These are phyloP conservation scores for Enteromius treurensis DNA, from an alignment of 2,797 vertebrate species.

Conservation along the genomic window DNA sequence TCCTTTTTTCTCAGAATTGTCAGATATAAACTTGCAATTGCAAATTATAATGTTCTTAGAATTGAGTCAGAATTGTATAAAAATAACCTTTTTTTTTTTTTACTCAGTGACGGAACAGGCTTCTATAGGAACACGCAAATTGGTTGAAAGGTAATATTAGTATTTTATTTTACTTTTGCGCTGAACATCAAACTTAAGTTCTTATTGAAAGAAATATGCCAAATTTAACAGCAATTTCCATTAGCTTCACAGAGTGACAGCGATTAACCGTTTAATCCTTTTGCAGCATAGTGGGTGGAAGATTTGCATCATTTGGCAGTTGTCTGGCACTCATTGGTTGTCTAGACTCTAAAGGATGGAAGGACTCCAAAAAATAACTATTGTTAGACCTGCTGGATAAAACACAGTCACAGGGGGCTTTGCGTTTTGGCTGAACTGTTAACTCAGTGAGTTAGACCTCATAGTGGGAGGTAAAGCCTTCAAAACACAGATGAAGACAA, in stretches of 20 bases:
- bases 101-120: too few species aligned
- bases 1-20: too few species aligned
- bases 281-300: neutral
- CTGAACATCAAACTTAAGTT: neutral
- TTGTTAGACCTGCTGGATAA: neutral
- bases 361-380: neutral
- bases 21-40: too few species aligned
- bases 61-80: too few species aligned
- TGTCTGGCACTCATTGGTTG: constrained; percentile 9
- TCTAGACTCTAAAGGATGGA: neutral
- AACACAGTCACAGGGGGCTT: neutral
- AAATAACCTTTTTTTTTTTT: too few species aligned
- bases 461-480: constrained; percentile 15
- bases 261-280: neutral
- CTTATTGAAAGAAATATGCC: neutral
- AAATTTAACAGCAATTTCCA: neutral
- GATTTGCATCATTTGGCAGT: constrained; percentile 4
- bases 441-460: constrained; percentile 22
- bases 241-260: neutral
- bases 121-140: neutral
- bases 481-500: constrained; percentile 24
- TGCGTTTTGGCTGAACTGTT: constrained; percentile 7
- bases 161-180: neutral
- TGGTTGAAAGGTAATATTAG: neutral
- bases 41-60: too few species aligned